Evolutionary conservation across 2,797 vertebrate species (phyloP).

Genomic region (Peromyscus nudipes): DNA sequence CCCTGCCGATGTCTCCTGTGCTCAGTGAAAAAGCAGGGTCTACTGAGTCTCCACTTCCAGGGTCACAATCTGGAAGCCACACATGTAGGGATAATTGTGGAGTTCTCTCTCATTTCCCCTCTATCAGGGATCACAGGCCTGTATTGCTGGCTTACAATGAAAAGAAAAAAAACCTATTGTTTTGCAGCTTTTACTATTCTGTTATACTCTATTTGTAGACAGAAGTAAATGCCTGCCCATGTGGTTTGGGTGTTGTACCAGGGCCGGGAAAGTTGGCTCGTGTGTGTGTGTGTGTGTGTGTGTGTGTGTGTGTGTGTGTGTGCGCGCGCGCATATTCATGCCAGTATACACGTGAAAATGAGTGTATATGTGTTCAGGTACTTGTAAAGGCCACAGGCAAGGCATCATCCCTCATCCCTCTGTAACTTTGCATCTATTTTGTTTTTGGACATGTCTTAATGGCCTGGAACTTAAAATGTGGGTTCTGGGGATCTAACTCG

Average conservation of each 20-base stretch:
- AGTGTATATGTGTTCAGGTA: background rate
- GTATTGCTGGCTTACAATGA: accelerated
- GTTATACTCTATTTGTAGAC: accelerated
- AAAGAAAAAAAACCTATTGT: background rate
- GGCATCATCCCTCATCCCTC: background rate
- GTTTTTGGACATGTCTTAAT: background rate
- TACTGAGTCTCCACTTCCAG: background rate
- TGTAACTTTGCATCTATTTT: background rate
- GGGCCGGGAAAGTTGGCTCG: background rate
- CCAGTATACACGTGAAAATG: background rate
- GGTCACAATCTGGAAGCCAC: background rate
- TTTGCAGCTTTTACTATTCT: background rate
- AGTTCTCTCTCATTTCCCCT: accelerated
- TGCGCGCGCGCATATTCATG: background rate
- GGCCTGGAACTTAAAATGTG: background rate
- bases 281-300: background rate
- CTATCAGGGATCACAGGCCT: too few species aligned
- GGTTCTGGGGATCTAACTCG: background rate
- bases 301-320: background rate
- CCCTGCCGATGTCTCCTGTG: background rate
- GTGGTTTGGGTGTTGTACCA: background rate
- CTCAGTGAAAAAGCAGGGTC: background rate
- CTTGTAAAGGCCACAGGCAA: background rate
- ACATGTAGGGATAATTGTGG: background rate
- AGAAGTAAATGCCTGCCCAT: background rate